Evolutionary conservation across 2,888 invertebrate species (phyloP).

Genomic region (Stratiomys singularior): DNA sequence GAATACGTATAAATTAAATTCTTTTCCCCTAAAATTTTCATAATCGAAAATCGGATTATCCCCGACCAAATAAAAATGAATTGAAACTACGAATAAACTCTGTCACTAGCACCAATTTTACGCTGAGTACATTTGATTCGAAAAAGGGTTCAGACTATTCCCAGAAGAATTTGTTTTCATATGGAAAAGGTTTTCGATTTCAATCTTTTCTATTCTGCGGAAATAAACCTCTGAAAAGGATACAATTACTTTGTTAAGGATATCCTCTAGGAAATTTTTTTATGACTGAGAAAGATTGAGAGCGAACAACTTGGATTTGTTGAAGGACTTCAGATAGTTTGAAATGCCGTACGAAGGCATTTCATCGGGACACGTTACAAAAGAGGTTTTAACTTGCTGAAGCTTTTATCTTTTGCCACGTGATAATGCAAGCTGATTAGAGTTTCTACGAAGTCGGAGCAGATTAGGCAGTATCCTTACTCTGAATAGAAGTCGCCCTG

Average conservation of each 20-base stretch:
- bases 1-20: not conserved
- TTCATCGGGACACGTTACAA: not conserved
- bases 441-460: no score
- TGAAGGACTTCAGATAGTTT: no score
- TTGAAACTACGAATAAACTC: not conserved
- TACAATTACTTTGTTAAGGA: slow-evolving; percentile 3
- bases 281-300: not conserved
- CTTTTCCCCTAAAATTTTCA: not conserved
- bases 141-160: slow-evolving; percentile 12
- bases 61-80: not conserved
- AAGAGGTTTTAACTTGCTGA: not conserved
- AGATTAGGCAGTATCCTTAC: no score
- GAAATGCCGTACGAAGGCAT: not conserved
- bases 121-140: slow-evolving; percentile 15
- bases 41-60: not conserved
- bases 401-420: not conserved
- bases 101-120: slow-evolving; percentile 18
- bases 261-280: not conserved
- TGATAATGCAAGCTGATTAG: no score
- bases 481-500: not conserved
- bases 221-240: not conserved
- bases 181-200: slow-evolving; percentile 1
- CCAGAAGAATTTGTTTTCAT: slow-evolving; percentile 10
- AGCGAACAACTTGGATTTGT: not conserved
- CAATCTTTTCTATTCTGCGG: not conserved